Evolutionary conservation across 2,888 invertebrate species (phyloP).

Genomic region (Drosophila barbarae): DNA sequence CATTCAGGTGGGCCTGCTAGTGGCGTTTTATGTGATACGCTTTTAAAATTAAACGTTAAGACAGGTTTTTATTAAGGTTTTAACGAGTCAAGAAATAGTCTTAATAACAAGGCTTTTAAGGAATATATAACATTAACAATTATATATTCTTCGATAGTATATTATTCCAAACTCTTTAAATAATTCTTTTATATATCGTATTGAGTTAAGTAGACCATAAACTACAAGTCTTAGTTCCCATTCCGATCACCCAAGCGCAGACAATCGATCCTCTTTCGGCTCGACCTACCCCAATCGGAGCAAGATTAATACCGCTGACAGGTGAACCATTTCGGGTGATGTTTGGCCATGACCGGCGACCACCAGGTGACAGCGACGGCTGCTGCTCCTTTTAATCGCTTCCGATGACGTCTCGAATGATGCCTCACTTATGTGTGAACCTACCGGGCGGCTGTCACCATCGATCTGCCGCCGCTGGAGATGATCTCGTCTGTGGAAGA

Average conservation of each 20-base stretch:
- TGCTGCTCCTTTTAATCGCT: constrained; percentile 63
- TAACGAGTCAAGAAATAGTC: constrained; percentile 35
- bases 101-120: too few species aligned
- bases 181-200: background rate
- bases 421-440: constrained; percentile 74
- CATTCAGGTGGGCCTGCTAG: constrained; percentile 4
- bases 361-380: constrained; percentile 52
- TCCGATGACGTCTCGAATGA: constrained; percentile 69
- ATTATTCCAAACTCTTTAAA: background rate
- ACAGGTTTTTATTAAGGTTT: constrained; percentile 47
- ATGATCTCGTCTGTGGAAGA: constrained; percentile 53
- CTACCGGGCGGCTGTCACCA: constrained; percentile 71
- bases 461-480: constrained; percentile 68
- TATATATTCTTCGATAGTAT: background rate
- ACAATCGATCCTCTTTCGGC: background rate
- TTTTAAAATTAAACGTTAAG: constrained; percentile 57
- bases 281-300: constrained; percentile 18
- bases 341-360: constrained; percentile 42
- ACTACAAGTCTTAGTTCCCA: background rate
- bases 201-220: background rate
- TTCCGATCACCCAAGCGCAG: background rate
- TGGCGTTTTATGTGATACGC: constrained; percentile 40
- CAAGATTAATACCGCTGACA: constrained; percentile 63
- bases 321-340: constrained; percentile 50
- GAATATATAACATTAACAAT: background rate